A percentile compares a stretch with the other conserved stretches of the same genome.
phyloP scores from a whole-genome alignment of 2,888 invertebrate species.

The Antheraea assamensis region DNA sequence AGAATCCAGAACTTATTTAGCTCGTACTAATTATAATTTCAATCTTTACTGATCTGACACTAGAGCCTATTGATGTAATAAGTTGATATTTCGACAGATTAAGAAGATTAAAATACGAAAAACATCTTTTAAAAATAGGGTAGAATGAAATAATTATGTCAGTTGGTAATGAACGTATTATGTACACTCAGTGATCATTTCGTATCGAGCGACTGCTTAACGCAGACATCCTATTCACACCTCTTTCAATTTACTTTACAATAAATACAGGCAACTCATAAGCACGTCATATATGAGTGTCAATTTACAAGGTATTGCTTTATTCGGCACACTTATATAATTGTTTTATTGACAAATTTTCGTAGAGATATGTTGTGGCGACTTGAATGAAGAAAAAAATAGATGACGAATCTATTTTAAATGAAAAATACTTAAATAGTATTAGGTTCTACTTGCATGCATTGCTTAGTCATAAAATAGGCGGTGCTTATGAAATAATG shows the following conservation, averaged over 20 bases:
- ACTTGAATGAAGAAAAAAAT: neutral
- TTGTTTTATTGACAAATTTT: neutral
- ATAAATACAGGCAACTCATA: no score
- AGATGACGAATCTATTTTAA: neutral
- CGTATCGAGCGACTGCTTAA: no score
- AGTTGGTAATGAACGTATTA: neutral
- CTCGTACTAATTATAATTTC: neutral
- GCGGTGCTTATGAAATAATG: conserved; percentile 7
- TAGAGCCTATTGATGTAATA: no score
- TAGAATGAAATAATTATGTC: neutral
- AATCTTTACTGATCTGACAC: neutral
- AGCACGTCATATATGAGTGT: no score
- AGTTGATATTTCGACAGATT: neutral
- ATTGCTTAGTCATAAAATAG: neutral
- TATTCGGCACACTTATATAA: neutral
- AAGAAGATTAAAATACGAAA: neutral
- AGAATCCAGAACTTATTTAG: no score
- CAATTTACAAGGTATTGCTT: no score
- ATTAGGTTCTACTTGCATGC: neutral
- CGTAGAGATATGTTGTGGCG: neutral
- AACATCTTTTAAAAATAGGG: neutral
- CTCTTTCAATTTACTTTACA: no score
- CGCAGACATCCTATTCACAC: no score
- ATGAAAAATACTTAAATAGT: neutral
- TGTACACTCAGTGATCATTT: neutral